Base-by-base conservation (phyloP, 37 sponge, comb jelly and placozoan species). In the Ephydatia muelleri region DNA sequence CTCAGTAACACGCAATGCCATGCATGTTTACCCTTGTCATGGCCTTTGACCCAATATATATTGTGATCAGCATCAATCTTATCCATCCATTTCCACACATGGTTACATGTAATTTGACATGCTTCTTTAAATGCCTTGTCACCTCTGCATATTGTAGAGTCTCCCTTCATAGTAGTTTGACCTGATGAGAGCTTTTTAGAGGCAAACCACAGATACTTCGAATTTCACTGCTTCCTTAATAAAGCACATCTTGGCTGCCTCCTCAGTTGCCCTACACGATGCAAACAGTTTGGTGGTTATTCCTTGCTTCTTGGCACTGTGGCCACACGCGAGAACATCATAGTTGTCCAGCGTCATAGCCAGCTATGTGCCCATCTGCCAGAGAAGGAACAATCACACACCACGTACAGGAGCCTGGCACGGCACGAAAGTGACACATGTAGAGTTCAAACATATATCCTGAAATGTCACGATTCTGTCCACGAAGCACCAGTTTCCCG, bases 401-500 rank as follows among this genome's bases (percentile, higher is more conserved):
- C 71, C 33, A 93, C 12, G 38, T 83, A 76, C 30, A 93, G 73
- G 9, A 85, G 57, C 35, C 78, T 34, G 25, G 90, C 90, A 27
- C 75, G 25, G 90, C 90, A 27, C 75, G 37, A 70, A 85, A 82
- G 67, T 75, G 68, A 6, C 67, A 72, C 65, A 73, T 70, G 76
- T 93, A 93, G 66, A 93, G 86, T 5, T 28, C 27, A 65, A 83
- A 21, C n/a, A 93, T 34, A 32, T 34, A 32, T 93, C 93, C 22
- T 81, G 77, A 69, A 93, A 82, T 28, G 83, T 75, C 66, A 93
- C 87, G 72, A 77, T 76, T 49, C 88, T 88, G 77, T 90, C 94
- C 65, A 82, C 71, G 75, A 94, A 94, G 66, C 95, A 91, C 95
- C 95, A 94, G 84, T 91, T 88, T 38, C 95, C 95, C 26, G 95